Evolutionary conservation across 2,113 vertebrate genomes (phyloP), one percentile per base, ranked within the genome.

Genomic region (Planiliza haematocheilus): DNA sequence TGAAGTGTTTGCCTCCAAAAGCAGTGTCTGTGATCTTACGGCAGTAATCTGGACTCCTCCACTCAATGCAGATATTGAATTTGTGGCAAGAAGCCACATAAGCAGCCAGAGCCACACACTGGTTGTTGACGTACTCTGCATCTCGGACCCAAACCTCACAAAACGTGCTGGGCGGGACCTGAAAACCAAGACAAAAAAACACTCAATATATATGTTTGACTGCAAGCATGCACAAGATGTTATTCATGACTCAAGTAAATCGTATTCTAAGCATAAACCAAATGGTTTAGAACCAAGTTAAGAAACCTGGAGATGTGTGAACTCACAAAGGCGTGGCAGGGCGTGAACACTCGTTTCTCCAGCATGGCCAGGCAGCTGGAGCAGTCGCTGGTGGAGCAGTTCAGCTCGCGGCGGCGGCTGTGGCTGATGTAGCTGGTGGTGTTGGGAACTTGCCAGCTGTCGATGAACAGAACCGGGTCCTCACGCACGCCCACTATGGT

Each of bases 11-110:
- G n/a, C 30, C 21, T 41, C 11, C 20, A 18, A 38, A 12, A 14
- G 38, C 53, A 46, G 4, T 30, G 17, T 37, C 3, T 68, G 11
- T 37, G 43, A 16, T 94, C 96, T 96, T 94, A 99, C 98, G 93
- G 87, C 98, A 99, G 78, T 95, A 95, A 78, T 96, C 93, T 0
- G 94, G 90, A 55, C 92, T 95, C 83, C 97, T 95, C 97, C 98
- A 99, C 68, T 97, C 94, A 1, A 99, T 95, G 86, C 98, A 99
- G 91, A 98, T 88, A 52, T 96, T 97, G 90, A 98, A 99, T 79
- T 97, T 99, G 90, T 98, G 95, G 86, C 98, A 99, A 82, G 96
- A 96, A 1, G 97, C 95, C 63, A 95, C 95, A 0, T 99, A 99
- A 1, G 95, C 96, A 6, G 97, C 95, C 72, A 99, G 87, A 0